Evolutionary conservation across 2,113 vertebrate genomes (phyloP).

Genomic region (Nothobranchius kuhntae): DNA sequence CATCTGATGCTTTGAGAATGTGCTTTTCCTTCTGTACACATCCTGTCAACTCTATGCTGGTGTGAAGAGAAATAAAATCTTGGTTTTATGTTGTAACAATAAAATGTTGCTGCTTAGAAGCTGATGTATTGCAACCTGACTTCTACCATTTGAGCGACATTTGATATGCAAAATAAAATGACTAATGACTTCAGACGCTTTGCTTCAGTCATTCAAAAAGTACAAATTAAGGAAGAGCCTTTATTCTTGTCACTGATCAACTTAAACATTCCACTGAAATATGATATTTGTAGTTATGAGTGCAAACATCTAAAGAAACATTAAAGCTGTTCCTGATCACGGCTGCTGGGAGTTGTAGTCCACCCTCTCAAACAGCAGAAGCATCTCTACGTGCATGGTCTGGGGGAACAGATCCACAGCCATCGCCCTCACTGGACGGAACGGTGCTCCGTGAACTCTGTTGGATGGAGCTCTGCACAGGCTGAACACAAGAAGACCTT

Average conservation of each 20-base stretch:
- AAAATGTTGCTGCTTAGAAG: slow-evolving; percentile 72
- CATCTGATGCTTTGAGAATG: slow-evolving; percentile 74
- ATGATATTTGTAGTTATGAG: not conserved
- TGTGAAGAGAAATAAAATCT: slow-evolving; percentile 23
- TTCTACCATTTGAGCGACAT: slow-evolving; percentile 72
- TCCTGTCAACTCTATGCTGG: slow-evolving; percentile 57
- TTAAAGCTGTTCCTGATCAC: not conserved
- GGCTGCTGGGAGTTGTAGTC: slow-evolving; percentile 69
- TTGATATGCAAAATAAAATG: slow-evolving; percentile 83
- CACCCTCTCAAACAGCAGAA: slow-evolving; percentile 89
- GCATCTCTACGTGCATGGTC: slow-evolving; percentile 90
- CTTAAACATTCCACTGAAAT: no score
- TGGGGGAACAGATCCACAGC: slow-evolving; percentile 97
- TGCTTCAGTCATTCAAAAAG: slow-evolving; percentile 14
- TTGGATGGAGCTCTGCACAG: slow-evolving; percentile 92
- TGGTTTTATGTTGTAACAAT: slow-evolving; percentile 66
- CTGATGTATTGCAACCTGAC: slow-evolving; percentile 73
- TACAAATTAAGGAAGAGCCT: not conserved
- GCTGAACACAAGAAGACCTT: slow-evolving; percentile 31
- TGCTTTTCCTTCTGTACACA: slow-evolving; percentile 58
- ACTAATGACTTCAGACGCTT: slow-evolving; percentile 27
- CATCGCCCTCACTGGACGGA: slow-evolving; percentile 86
- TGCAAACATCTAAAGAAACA: not conserved
- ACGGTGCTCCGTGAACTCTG: slow-evolving; percentile 87
- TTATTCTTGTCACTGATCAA: not conserved